Evolutionary conservation across 2,888 invertebrate species (phyloP), one percentile per base, ranked within the genome.

Genomic region (Caenorhabditis zanzibari): DNA sequence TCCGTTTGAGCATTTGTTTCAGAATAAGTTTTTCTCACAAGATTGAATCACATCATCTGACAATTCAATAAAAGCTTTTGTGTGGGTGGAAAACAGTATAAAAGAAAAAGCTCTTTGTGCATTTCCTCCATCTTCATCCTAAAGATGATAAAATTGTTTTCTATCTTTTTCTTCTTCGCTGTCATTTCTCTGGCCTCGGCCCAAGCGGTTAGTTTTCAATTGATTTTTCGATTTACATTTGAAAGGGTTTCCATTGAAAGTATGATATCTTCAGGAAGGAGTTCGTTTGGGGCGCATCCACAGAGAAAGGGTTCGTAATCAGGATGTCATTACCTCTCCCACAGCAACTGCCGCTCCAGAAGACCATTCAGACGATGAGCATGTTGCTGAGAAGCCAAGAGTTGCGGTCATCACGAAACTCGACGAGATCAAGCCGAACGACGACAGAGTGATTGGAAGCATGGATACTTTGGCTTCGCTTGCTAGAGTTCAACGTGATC

Each of bases 401-500:
- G 38, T 38, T 38, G 2, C 38, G 38, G 12, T 12, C 2, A 35
- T 35, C 24, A 28, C 16, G 16, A 49, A 22, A n/a, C n/a, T 10
- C 44, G 16, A 32, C 35, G 7, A 7, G 7, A 5, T 38, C 24
- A 54, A 22, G 38, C 52, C 38, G 2, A 26, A n/a, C 9, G 14
- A 61, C 0, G 32, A 54, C 12, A 19, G 47, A 52, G 71, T 58
- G 28, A 56, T 74, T 12, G 73, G 64, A 41, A 75, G 63, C 35
- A 54, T 81, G 35, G 71, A 66, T 16, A 49, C 58, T 9, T 52
- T 82, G 52, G 52, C 22, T n/a, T 44, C 79, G 0, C 52, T 79
- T 5, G 79, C 72, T 10, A 66, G 26, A 44, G 76, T 76, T 47
- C 82, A 82, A 66, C 63, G 49, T 38, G 58, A 76, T 14, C 82